Conservation (phyloP, 2,113 vertebrate genomes). For the Silurus meridionalis region DNA sequence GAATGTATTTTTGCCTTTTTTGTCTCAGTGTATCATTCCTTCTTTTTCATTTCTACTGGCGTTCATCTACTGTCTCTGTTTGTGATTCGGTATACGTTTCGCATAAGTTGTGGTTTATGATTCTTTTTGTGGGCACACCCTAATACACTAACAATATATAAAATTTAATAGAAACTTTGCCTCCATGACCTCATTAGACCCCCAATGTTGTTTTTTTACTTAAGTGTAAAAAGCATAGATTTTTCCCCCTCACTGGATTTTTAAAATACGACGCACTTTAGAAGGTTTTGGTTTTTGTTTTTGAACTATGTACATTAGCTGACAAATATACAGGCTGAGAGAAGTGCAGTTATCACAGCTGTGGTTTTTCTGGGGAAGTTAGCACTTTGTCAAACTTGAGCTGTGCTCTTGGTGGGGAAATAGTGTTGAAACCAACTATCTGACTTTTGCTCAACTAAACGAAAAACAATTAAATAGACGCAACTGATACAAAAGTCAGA, state of each 20-base stretch:
- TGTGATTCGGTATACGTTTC: not conserved
- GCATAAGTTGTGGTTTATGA: not conserved
- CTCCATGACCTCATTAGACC: too few relatives aligned
- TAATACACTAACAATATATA: not conserved
- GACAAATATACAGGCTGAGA: not conserved
- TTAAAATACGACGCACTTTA: not conserved
- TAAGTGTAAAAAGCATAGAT: not conserved
- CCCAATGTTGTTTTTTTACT: not conserved
- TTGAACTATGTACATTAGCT: not conserved
- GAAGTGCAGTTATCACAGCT: not conserved
- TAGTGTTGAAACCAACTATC: not conserved
- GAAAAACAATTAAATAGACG: not conserved
- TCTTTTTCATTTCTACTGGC: conserved; percentile 8
- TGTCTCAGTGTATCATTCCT: not conserved
- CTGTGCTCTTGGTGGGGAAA: not conserved
- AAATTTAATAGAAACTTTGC: not conserved
- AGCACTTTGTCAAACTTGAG: not conserved
- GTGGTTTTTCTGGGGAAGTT: conserved; percentile 30
- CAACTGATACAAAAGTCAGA: not conserved
- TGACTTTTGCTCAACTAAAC: not conserved
- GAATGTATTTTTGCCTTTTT: not conserved
- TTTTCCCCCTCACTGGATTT: not conserved
- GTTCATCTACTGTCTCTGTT: not conserved
- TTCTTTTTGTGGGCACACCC: not conserved
- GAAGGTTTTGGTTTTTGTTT: not conserved